These are phyloP conservation scores for Haliclona indistincta DNA, from an alignment of 37 sponge, comb jelly and placozoan genomes.

Conservation along the genomic window DNA sequence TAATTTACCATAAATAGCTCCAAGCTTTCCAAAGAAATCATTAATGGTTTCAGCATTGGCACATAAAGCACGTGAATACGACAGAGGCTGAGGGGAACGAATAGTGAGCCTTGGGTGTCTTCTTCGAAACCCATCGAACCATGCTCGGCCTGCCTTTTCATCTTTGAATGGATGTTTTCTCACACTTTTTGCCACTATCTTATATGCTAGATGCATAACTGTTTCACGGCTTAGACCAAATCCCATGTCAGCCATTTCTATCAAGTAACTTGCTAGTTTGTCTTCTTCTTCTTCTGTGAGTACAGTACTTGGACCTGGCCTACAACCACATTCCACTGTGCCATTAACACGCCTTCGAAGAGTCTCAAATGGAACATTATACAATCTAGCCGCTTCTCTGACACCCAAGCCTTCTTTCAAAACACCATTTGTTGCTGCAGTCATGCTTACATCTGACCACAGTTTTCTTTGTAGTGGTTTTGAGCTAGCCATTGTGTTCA, in stretches of 20 bases:
- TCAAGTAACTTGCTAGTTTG: background rate
- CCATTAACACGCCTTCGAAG: conserved; percentile 21
- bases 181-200: conserved; percentile 1
- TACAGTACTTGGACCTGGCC: conserved; percentile 2
- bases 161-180: conserved; percentile 20
- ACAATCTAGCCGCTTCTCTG: conserved; percentile 2
- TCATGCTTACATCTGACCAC: conserved; percentile 46
- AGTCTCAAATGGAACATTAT: conserved; percentile 30
- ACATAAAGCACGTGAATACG: conserved; percentile 30
- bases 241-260: conserved; percentile 15
- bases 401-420: conserved; percentile 26
- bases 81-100: conserved; percentile 44
- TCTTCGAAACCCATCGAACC: conserved; percentile 43
- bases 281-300: conserved; percentile 16
- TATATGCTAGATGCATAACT: conserved; percentile 4
- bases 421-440: conserved; percentile 28
- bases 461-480: conserved; percentile 29
- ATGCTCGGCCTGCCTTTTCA: conserved; percentile 35
- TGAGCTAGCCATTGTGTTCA: conserved; percentile 1
- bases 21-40: conserved; percentile 46
- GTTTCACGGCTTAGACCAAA: conserved; percentile 15
- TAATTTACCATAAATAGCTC: conserved; percentile 22
- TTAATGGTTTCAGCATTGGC: conserved; percentile 25
- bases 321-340: conserved; percentile 1
- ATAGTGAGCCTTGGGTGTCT: conserved; percentile 31